A percentile compares a stretch with the other conserved stretches of the same genome.
phyloP scores from a whole-genome alignment of 2,113 vertebrate species.

The Strigops habroptila region DNA sequence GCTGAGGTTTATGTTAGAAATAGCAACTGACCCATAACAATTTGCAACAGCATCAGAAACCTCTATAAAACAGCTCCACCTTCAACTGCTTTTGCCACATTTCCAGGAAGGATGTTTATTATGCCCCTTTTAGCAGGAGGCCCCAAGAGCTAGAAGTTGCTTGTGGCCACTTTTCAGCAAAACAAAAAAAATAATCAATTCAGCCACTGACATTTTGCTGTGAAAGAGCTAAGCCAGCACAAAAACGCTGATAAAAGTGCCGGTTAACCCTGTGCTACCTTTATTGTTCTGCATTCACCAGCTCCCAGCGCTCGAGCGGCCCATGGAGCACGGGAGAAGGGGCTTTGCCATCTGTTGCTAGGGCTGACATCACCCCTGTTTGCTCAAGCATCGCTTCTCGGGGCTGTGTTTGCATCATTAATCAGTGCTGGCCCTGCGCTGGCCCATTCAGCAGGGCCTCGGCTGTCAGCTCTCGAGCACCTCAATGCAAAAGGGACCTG shows the following conservation, averaged over 20 bases:
- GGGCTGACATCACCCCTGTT: slow-evolving; percentile 69
- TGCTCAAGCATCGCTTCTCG: neutral
- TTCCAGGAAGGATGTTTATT: neutral
- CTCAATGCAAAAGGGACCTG: slow-evolving; percentile 19
- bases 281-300: slow-evolving; percentile 55
- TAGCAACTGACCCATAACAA: slow-evolving; percentile 35
- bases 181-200: slow-evolving; percentile 48
- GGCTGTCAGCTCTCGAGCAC: slow-evolving; percentile 14
- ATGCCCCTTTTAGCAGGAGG: neutral
- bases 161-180: slow-evolving; percentile 55
- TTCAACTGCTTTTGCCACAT: slow-evolving; percentile 15
- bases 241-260: slow-evolving; percentile 48
- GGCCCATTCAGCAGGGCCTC: slow-evolving; percentile 36
- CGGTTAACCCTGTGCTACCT: slow-evolving; percentile 65
- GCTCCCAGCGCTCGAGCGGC: neutral
- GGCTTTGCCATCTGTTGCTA: slow-evolving; percentile 67
- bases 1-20: slow-evolving; percentile 27
- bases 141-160: slow-evolving; percentile 43
- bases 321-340: neutral
- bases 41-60: slow-evolving; percentile 9
- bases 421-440: neutral
- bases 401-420: neutral
- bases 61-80: neutral
- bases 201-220: slow-evolving; percentile 62
- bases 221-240: slow-evolving; percentile 58